Conservation (phyloP, 2,113 vertebrate genomes). For the Agapornis roseicollis region DNA sequence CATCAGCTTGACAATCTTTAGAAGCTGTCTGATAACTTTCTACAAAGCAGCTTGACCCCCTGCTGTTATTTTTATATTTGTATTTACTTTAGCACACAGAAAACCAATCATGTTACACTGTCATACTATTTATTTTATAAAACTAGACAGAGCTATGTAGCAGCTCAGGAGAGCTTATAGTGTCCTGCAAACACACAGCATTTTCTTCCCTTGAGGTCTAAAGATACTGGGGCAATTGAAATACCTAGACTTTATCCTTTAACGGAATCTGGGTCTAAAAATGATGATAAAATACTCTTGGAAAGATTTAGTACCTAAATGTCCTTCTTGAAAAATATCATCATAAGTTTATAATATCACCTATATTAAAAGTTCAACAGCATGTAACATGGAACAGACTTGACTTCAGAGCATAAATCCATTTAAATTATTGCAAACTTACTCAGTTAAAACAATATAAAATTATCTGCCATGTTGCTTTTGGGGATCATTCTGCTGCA, state of each 20-base stretch:
- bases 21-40: constrained; percentile 38
- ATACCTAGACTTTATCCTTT: neutral
- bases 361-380: neutral
- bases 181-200: neutral
- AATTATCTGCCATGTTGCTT: constrained; percentile 25
- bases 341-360: neutral
- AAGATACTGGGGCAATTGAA: neutral
- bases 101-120: constrained; percentile 1
- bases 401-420: neutral
- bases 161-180: neutral
- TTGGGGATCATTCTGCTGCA: constrained; percentile 6
- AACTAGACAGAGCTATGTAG: neutral
- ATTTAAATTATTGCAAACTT: constrained; percentile 31
- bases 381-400: neutral
- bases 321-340: neutral
- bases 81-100: constrained; percentile 17
- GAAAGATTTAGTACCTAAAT: neutral
- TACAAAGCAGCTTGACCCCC: constrained; percentile 20
- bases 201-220: constrained; percentile 1
- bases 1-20: neutral
- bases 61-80: constrained; percentile 30
- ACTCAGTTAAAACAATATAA: constrained; percentile 6
- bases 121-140: neutral
- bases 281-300: neutral
- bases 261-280: neutral